Evolutionary conservation across 1,140 invertebrate species (phyloP).

Genomic region (Copidosoma floridanum): DNA sequence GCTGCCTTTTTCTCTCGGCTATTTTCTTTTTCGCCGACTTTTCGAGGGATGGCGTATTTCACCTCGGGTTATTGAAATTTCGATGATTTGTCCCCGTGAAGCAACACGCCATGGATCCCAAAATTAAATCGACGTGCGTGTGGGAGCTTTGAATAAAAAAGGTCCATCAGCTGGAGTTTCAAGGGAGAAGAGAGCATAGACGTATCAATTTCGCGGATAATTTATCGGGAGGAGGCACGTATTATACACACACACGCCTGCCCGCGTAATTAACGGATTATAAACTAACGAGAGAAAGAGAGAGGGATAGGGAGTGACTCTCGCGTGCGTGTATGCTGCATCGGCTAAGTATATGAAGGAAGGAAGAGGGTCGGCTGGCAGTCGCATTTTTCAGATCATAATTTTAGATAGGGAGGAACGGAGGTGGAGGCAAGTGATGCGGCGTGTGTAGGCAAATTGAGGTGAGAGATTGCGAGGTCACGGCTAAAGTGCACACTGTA

Average conservation of each 20-base stretch:
- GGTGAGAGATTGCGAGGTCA: slow-evolving; percentile 58
- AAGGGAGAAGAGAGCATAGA: slow-evolving; percentile 6
- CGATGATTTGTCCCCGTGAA: too few species aligned
- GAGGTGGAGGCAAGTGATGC: slow-evolving; percentile 43
- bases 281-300: not conserved
- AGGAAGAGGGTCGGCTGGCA: not conserved
- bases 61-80: too few species aligned
- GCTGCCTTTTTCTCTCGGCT: too few species aligned
- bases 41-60: too few species aligned
- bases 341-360: not conserved
- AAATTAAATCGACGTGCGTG: too few species aligned
- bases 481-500: too few species aligned
- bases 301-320: not conserved
- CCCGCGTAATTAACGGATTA: slow-evolving; percentile 45
- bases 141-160: too few species aligned
- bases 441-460: slow-evolving; percentile 57
- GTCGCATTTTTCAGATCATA: slow-evolving; percentile 55
- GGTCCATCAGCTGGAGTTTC: too few species aligned
- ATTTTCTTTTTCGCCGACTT: too few species aligned
- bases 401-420: slow-evolving; percentile 51
- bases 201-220: slow-evolving; percentile 16
- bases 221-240: slow-evolving; percentile 16
- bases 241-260: not conserved
- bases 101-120: too few species aligned
- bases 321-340: too few species aligned